Conservation (phyloP, 64 coral and sea anemone genomes). For the Montipora capricornis region DNA sequence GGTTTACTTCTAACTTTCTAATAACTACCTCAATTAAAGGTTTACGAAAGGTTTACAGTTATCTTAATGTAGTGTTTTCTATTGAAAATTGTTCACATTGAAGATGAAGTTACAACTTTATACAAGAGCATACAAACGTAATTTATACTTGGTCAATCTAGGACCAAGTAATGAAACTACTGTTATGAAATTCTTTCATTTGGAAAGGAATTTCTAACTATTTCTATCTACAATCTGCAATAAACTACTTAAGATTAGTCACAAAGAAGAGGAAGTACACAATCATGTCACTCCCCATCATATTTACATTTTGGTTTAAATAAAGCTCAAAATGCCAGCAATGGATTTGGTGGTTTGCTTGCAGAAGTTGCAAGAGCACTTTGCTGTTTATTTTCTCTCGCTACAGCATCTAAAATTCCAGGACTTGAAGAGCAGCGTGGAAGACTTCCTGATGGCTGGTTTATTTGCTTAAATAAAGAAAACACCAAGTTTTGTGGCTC, state of each 20-base stretch:
- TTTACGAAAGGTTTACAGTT: too few relatives aligned
- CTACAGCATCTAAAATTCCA: conserved; percentile 48
- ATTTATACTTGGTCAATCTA: too few relatives aligned
- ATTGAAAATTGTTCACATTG: too few relatives aligned
- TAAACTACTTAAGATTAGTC: neutral
- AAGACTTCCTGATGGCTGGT: conserved; percentile 1
- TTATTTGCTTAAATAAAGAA: conserved; percentile 50
- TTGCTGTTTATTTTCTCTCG: conserved; percentile 19
- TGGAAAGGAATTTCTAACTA: neutral
- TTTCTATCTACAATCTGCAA: neutral
- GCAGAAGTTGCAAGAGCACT: neutral
- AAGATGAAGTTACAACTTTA: too few relatives aligned
- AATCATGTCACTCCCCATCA: neutral
- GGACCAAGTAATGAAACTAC: too few relatives aligned
- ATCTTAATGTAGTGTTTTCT: too few relatives aligned
- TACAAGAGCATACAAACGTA: too few relatives aligned
- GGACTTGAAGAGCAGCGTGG: conserved; percentile 80
- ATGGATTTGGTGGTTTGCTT: conserved; percentile 37
- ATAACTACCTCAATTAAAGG: too few relatives aligned
- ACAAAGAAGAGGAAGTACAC: neutral
- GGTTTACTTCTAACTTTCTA: too few relatives aligned
- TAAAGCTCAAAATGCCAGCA: conserved; percentile 67
- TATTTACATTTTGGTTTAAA: neutral
- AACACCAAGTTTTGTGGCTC: conserved; percentile 37
- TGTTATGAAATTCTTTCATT: neutral